phyloP scores from a whole-genome alignment of 1,140 invertebrate genomes.

The Drosophila tristis region DNA sequence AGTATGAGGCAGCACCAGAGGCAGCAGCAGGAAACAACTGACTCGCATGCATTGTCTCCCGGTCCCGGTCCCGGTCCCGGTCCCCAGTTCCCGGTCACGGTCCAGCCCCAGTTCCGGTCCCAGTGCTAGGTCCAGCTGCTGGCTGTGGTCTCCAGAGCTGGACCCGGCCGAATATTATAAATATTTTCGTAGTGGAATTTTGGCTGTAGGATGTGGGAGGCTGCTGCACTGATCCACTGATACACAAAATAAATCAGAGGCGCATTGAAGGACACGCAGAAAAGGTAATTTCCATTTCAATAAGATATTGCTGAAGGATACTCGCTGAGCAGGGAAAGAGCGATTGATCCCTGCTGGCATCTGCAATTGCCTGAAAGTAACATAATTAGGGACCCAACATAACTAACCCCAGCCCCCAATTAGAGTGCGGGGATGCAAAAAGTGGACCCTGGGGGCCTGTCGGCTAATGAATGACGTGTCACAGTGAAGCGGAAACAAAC shows the following conservation, averaged over 20 bases:
- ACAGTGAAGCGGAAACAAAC: constrained; percentile 74
- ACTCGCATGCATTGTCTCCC: constrained; percentile 24
- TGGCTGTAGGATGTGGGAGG: no score
- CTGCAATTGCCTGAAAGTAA: no score
- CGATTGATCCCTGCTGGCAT: no score
- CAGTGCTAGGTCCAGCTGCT: no score
- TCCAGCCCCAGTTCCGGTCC: background rate
- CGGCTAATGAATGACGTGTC: constrained; percentile 76
- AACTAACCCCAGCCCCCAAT: no score
- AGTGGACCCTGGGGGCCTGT: constrained; percentile 6
- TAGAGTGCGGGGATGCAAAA: background rate
- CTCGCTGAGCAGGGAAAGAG: no score
- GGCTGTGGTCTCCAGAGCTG: background rate
- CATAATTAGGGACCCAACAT: no score
- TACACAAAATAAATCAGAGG: no score
- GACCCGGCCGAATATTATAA: background rate
- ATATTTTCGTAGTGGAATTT: background rate
- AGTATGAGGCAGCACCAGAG: constrained; percentile 25
- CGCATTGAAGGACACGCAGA: no score
- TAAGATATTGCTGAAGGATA: no score
- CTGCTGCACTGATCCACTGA: no score
- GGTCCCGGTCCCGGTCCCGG: background rate
- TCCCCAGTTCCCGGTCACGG: background rate
- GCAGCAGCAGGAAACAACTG: constrained; percentile 33
- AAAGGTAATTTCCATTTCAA: no score